A percentile compares a stretch with the other conserved stretches of the same genome.
These are phyloP conservation scores for Mythimna pallens DNA, from an alignment of 2,888 invertebrate genomes.

Conservation along the genomic window DNA sequence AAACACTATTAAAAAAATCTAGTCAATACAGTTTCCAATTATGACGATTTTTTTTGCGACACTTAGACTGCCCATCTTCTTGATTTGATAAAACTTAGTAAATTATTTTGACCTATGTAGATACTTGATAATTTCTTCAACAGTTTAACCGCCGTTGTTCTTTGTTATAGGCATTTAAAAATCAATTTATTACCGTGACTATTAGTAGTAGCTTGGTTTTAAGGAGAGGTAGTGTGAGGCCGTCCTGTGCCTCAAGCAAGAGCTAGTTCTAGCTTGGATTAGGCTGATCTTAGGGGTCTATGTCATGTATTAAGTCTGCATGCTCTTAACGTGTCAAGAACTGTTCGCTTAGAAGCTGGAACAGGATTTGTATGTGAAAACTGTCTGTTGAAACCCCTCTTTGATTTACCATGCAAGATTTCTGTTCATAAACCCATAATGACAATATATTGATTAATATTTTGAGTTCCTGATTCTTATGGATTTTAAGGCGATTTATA, in stretches of 20 bases:
- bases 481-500: too few species aligned
- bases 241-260: not conserved
- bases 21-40: too few species aligned
- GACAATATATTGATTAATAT: not conserved
- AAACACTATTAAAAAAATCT: too few species aligned
- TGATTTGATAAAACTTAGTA: too few species aligned
- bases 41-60: too few species aligned
- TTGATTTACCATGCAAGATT: not conserved
- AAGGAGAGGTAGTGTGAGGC: not conserved
- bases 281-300: constrained; percentile 2
- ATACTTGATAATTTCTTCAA: too few species aligned
- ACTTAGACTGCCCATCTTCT: too few species aligned
- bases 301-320: constrained; percentile 4
- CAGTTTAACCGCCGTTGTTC: too few species aligned
- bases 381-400: not conserved
- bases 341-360: not conserved
- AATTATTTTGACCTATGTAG: too few species aligned
- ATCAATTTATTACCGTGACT: too few species aligned
- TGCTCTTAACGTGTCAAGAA: constrained; percentile 9
- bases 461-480: not conserved
- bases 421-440: not conserved
- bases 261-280: not conserved
- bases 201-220: not conserved
- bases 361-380: not conserved
- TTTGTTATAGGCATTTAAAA: too few species aligned